Percentiles rank a stretch among this genome's conserved stretches.
Conservation (phyloP, 2,113 vertebrate species). For the Stictonetta naevosa region DNA sequence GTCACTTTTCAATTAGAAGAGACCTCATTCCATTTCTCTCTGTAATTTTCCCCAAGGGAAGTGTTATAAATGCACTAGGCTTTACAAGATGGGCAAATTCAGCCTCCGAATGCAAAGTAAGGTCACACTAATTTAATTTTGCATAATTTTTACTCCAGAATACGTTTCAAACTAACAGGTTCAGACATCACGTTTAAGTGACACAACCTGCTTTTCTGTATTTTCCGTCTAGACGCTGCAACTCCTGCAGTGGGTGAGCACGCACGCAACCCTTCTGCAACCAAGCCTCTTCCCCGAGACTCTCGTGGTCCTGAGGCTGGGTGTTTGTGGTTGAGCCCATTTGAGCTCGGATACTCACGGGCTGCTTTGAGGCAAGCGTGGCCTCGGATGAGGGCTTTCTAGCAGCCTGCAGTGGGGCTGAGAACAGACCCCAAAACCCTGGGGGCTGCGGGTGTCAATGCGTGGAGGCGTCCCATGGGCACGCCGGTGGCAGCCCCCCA, state of each 20-base stretch:
- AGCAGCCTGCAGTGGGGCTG: accelerated
- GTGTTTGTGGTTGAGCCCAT: not conserved
- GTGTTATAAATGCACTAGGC: constrained; percentile 66
- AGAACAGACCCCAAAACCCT: not conserved
- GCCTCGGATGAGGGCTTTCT: not conserved
- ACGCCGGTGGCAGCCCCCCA: constrained; percentile 54
- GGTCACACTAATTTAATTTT: constrained; percentile 72
- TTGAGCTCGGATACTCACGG: not conserved
- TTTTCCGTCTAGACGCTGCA: constrained; percentile 44
- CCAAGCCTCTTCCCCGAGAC: not conserved
- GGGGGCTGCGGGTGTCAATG: constrained; percentile 3
- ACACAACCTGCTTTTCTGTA: constrained; percentile 61
- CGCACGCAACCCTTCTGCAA: not conserved
- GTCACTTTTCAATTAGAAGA: constrained; percentile 74
- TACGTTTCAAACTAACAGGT: constrained; percentile 72
- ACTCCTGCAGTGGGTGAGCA: not conserved
- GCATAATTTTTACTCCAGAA: constrained; percentile 63
- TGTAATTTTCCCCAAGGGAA: constrained; percentile 60
- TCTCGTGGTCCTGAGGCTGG: not conserved
- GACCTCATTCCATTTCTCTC: constrained; percentile 64
- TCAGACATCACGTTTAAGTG: constrained; percentile 30
- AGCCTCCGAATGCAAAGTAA: constrained; percentile 59
- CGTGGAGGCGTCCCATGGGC: constrained; percentile 48
- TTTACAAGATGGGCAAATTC: constrained; percentile 52
- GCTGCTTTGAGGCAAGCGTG: not conserved